phyloP scores from a whole-genome alignment of 2,888 invertebrate species.

The Acleris emargana region DNA sequence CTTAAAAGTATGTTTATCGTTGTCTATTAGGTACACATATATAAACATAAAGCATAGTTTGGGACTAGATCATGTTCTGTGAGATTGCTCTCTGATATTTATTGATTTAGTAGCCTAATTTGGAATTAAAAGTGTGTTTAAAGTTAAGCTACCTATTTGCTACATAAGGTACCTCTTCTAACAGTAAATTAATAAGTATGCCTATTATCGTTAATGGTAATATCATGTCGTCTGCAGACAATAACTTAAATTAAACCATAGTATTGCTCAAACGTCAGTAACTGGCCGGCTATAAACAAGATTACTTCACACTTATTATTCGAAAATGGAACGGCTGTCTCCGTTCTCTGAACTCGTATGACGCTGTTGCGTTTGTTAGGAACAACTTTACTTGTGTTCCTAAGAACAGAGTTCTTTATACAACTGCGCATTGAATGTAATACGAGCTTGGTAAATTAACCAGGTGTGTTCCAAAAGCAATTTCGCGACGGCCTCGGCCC shows the following conservation, averaged over 20 bases:
- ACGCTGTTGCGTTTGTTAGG: background rate
- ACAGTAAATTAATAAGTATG: no score
- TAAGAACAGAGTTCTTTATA: background rate
- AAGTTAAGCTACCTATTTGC: no score
- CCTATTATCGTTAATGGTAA: no score
- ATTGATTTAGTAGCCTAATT: no score
- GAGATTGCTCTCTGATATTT: no score
- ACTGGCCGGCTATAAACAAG: conserved; percentile 20
- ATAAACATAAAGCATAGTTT: no score
- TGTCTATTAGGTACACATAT: no score
- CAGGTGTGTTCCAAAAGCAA: conserved; percentile 46
- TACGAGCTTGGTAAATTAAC: conserved; percentile 2
- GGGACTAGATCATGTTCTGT: no score
- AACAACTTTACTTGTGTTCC: background rate
- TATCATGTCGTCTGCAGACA: no score
- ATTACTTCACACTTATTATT: conserved; percentile 30
- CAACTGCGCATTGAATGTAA: background rate
- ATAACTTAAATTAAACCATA: background rate
- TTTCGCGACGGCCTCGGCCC: conserved; percentile 50
- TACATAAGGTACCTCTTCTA: no score
- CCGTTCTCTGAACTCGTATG: background rate
- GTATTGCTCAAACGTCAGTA: conserved; percentile 11
- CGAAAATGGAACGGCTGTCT: conserved; percentile 24
- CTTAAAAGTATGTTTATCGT: no score
- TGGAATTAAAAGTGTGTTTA: no score